Conservation (phyloP, 2,797 vertebrate species). For the Psittacula echo region DNA sequence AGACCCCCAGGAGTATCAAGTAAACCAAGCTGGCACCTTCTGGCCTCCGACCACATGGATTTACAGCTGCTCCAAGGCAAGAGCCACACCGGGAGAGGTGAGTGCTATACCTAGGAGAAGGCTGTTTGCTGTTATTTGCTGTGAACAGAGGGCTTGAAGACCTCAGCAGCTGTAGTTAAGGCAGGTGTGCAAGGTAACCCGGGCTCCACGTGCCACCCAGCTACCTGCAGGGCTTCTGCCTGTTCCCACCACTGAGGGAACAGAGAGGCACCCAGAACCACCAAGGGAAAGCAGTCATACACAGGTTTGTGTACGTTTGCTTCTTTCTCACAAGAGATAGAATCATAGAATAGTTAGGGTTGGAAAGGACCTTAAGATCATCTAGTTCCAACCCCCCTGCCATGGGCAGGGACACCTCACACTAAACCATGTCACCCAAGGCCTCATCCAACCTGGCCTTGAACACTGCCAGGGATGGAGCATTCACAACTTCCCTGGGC, state of each 20-base stretch:
- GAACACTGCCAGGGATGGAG: no score
- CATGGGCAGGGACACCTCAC: no score
- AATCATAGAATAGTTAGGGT: no score
- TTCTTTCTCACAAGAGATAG: background rate
- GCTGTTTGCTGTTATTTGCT: background rate
- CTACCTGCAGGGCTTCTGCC: background rate
- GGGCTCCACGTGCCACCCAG: fast-evolving
- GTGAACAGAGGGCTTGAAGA: background rate
- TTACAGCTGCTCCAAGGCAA: background rate
- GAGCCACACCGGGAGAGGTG: fast-evolving
- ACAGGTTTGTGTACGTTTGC: background rate
- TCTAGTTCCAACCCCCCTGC: no score
- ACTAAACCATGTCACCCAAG: no score
- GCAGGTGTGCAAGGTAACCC: background rate
- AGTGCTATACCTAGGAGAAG: background rate
- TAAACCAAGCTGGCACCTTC: background rate
- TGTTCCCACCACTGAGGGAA: background rate
- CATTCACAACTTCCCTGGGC: no score
- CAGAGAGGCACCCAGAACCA: background rate
- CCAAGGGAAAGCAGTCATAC: background rate
- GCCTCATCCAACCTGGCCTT: no score
- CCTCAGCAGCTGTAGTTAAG: background rate
- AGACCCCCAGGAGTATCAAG: background rate
- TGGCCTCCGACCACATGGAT: fast-evolving
- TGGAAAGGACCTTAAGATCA: no score